Evolutionary conservation across 2,113 vertebrate species (phyloP), one percentile per base, ranked within the genome.

Genomic region (Xyrauchen texanus): DNA sequence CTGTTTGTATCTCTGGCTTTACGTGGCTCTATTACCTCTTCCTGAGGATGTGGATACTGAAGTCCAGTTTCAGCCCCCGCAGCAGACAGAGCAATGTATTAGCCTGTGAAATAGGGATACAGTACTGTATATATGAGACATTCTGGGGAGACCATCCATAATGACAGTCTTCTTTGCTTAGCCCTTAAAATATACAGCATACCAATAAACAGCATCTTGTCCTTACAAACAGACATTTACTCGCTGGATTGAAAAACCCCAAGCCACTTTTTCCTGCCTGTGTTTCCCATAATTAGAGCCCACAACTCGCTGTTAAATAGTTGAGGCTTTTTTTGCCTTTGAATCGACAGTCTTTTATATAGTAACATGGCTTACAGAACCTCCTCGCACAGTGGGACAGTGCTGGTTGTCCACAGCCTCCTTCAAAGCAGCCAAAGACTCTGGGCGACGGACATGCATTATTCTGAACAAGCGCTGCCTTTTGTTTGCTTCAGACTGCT

Each of bases 141-240:
- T 77, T 76, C 80, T 80, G 68, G 80, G 77, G 79, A 74, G 79
- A 80, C 75, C 86, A 87, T 89, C 79, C 86, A 85, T 91, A 92
- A 92, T 92, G 90, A 92, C 89, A 91, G 86, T 78, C 66, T 87
- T 90, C 91, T 92, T 89, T 91, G 91, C 91, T 93, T 93, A 93
- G 90, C 83, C 83, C 78, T 85, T 85, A 86, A 90, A 88, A 78
- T 88, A 85, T 61, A n/a, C n/a, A n/a, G n/a, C n/a, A n/a, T n/a
- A 65, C 87, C 84, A 89, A 90, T 88, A 91, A 92, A 92, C 92
- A 93, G 88, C 90, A 88, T 83, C 60, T 88, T 83, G 87, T 89
- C 91, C 83, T 62, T 57, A 85, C 84, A 84, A 89, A 88, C 89
- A 88, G 86, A 88, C 88, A 85, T 88, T 90, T 81, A 80, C 85